Percentiles rank a stretch among this genome's conserved stretches.
Evolutionary conservation across 2,888 invertebrate species (phyloP).

Genomic region (Spodoptera picta): DNA sequence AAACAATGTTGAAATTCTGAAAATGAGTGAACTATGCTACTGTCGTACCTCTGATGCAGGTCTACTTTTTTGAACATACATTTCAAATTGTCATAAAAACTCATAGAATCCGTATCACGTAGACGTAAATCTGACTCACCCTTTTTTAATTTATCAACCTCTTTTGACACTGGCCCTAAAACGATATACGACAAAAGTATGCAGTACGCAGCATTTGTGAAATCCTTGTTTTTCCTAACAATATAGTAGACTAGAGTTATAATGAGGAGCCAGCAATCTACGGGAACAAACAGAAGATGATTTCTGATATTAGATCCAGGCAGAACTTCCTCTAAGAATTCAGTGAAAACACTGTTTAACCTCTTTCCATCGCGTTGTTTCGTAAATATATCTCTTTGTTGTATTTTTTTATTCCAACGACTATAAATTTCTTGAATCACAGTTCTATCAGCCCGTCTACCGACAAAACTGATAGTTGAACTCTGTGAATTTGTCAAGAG

Average conservation of each 20-base stretch:
- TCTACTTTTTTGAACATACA: slow-evolving; percentile 37
- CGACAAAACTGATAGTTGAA: slow-evolving; percentile 42
- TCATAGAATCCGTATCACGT: neutral
- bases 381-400: slow-evolving; percentile 41
- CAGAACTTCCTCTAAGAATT: slow-evolving; percentile 38
- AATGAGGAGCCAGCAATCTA: slow-evolving; percentile 33
- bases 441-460: slow-evolving; percentile 20
- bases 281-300: neutral
- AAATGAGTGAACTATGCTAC: slow-evolving; percentile 55
- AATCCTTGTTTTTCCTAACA: slow-evolving; percentile 46
- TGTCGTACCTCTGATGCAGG: slow-evolving; percentile 8
- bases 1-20: slow-evolving; percentile 66
- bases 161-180: slow-evolving; percentile 25
- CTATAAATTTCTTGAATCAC: slow-evolving; percentile 27
- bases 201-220: slow-evolving; percentile 51
- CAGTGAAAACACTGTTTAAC: slow-evolving; percentile 18
- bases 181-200: slow-evolving; percentile 55
- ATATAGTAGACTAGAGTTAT: slow-evolving; percentile 59
- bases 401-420: slow-evolving; percentile 24
- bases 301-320: slow-evolving; percentile 18
- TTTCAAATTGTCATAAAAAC: slow-evolving; percentile 31
- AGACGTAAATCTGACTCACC: neutral
- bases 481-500: slow-evolving; percentile 51
- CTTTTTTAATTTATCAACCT: slow-evolving; percentile 6
- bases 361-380: slow-evolving; percentile 24